Conservation (phyloP, 2,113 vertebrate species). For the Eolophus roseicapilla region DNA sequence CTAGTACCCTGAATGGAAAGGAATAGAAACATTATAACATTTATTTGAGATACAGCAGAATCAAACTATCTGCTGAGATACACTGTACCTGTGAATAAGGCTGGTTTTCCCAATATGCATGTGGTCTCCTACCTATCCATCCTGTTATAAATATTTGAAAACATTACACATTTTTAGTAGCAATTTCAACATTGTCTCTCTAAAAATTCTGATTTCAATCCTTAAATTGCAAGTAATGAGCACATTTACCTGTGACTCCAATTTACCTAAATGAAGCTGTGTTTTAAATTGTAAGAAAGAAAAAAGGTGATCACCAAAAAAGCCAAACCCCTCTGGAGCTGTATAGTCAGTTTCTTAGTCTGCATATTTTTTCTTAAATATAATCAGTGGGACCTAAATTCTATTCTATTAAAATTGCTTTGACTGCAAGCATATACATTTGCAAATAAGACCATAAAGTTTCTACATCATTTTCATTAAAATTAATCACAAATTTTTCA, state of each 20-base stretch:
- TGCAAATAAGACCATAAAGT: neutral
- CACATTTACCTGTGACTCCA: neutral
- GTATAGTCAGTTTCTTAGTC: neutral
- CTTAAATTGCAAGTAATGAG: neutral
- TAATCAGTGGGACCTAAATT: neutral
- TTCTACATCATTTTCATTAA: neutral
- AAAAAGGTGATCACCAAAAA: neutral
- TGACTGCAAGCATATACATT: neutral
- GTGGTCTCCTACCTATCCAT: conserved; percentile 85
- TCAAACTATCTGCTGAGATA: neutral
- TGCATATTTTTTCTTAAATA: neutral
- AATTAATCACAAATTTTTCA: neutral
- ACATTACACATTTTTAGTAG: neutral
- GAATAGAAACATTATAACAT: neutral
- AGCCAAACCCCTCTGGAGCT: neutral
- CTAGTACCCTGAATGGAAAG: neutral
- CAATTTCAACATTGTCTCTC: neutral
- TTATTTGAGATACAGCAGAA: neutral
- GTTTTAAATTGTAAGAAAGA: neutral
- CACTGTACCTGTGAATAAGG: conserved; percentile 86
- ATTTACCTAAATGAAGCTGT: neutral
- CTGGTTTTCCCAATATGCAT: conserved; percentile 91
- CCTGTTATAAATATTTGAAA: conserved; percentile 64
- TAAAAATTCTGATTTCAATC: neutral
- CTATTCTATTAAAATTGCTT: neutral